phyloP scores from a whole-genome alignment of 2,797 vertebrate species.

The Gymnothorax javanicus region DNA sequence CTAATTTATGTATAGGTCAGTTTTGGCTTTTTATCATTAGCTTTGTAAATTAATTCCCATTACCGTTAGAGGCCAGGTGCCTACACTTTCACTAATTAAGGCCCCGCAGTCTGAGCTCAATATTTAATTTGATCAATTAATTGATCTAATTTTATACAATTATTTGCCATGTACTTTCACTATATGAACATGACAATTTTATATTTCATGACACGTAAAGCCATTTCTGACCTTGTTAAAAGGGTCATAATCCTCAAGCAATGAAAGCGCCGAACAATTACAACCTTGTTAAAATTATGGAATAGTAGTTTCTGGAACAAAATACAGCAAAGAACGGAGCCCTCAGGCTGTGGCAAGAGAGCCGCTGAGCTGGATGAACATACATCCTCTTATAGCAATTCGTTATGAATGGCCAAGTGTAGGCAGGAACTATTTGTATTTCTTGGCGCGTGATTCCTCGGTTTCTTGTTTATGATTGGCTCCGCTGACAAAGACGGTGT shows the following conservation, averaged over 20 bases:
- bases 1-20: no score
- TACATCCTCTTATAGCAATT: conserved; percentile 19
- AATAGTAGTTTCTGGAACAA: not conserved
- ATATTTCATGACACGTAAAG: not conserved
- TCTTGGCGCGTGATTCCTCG: not conserved
- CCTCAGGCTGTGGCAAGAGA: not conserved
- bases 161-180: not conserved
- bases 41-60: no score
- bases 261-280: no score
- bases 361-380: not conserved
- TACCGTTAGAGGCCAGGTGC: no score
- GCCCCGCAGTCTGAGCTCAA: no score
- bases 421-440: conserved; percentile 23
- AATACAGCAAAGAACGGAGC: not conserved
- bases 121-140: no score
- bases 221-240: not conserved
- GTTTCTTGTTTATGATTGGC: conserved; percentile 9
- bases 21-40: no score
- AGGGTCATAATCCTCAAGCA: no score
- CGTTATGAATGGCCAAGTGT: conserved; percentile 64
- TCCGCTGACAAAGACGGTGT: conserved; percentile 3
- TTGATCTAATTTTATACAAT: no score
- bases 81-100: no score
- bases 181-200: not conserved
- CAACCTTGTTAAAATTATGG: no score